These are phyloP conservation scores for Ametastegia equiseti DNA, from an alignment of 2,888 invertebrate genomes.

Conservation along the genomic window DNA sequence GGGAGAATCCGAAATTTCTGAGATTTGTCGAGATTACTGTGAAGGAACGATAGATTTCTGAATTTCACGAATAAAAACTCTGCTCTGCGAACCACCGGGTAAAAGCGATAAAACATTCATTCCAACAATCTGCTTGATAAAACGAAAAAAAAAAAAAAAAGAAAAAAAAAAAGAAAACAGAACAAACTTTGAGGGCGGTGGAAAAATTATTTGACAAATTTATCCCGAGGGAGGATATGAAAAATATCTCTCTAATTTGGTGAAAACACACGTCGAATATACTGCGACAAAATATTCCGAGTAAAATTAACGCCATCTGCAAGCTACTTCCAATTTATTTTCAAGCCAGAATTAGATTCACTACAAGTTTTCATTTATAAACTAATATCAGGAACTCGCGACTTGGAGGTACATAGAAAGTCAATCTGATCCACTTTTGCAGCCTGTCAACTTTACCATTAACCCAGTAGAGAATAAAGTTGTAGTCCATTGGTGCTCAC, in stretches of 20 bases:
- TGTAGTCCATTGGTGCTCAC: constrained; percentile 12
- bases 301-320: background rate
- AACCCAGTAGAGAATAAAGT: constrained; percentile 10
- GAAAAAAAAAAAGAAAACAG: too few species aligned
- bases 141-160: background rate
- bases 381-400: constrained; percentile 33
- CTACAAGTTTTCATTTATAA: constrained; percentile 28
- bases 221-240: background rate
- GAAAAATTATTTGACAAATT: constrained; percentile 32
- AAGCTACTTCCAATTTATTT: background rate
- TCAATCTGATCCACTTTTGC: constrained; percentile 26
- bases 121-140: background rate
- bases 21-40: constrained; percentile 16
- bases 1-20: constrained; percentile 10
- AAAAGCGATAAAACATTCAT: constrained; percentile 19
- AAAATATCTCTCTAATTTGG: background rate
- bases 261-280: background rate
- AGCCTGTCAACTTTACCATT: constrained; percentile 1
- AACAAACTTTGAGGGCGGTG: too few species aligned
- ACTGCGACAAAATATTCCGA: background rate
- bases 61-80: background rate
- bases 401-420: background rate
- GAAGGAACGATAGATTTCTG: background rate
- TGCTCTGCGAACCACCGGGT: background rate
- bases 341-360: background rate